Evolutionary conservation across 2,888 invertebrate genomes (phyloP), one percentile per base, ranked within the genome.

Genomic region (Trypoxylon attenuatum): DNA sequence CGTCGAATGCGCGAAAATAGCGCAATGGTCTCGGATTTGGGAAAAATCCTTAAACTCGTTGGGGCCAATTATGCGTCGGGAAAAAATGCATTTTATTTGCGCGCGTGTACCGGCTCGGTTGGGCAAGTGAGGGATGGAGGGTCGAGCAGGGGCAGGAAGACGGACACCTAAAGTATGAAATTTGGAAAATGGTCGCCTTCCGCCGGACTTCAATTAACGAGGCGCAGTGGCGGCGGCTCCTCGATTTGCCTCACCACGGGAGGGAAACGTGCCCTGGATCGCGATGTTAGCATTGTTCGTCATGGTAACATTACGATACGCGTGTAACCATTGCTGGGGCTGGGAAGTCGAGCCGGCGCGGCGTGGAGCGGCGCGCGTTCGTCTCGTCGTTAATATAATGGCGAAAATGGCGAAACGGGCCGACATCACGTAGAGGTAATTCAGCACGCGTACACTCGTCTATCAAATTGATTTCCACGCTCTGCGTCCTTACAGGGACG

Each of bases 361-460:
- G n/a, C n/a, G 33, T 13, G 33, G 33, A 10, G 13, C 33, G 33
- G 33, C 33, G 62, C 67, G 64, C 69, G 77, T 68, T 73, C 77
- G 76, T 75, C 79, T 81, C 82, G 76, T 80, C 82, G 82, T 84
- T 86, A 84, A 84, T 86, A 83, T 85, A 85, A 86, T 83, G 82
- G 81, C 71, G 84, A 85, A 85, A 85, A 84, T 84, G 83, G 82
- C 79, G 84, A 86, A 86, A 84, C 84, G 79, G 82, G 73, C 79
- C 82, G 82, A 84, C 83, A 86, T 86, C 86, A 86, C 86, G 86
- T 86, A 86, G 84, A 86, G 86, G 85, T 86, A 86, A 86, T 86
- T 86, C 83, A 80, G 84, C 86, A 86, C 86, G 86, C 84, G 82
- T 84, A 80, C 78, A 78, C 80, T 79, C 80, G 80, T 79, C 84